Conservation (phyloP, 2,888 invertebrate genomes). For the Drosophila falleni region DNA sequence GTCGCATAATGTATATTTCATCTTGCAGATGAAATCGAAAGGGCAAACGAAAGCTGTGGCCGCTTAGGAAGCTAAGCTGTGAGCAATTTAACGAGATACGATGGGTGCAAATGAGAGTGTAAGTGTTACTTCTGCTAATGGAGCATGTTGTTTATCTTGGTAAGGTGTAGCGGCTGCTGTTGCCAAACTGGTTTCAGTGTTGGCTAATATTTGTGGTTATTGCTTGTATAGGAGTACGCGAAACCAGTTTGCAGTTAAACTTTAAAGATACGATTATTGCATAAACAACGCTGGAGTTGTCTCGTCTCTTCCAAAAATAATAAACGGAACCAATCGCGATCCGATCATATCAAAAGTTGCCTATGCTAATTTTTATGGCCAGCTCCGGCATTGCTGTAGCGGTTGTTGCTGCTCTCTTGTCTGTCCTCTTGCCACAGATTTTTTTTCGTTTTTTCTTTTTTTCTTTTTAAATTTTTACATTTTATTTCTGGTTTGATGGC, state of each 20-base stretch:
- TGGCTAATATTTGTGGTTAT: slow-evolving; percentile 50
- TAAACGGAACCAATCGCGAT: slow-evolving; percentile 65
- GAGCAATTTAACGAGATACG: not conserved
- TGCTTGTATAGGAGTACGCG: slow-evolving; percentile 21
- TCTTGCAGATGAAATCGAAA: slow-evolving; percentile 72
- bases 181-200: slow-evolving; percentile 64
- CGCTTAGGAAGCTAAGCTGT: not conserved
- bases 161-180: slow-evolving; percentile 49
- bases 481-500: slow-evolving; percentile 21
- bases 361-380: slow-evolving; percentile 70
- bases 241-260: slow-evolving; percentile 65
- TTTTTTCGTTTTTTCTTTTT: slow-evolving; percentile 16
- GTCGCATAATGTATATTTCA: slow-evolving; percentile 22
- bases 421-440: slow-evolving; percentile 74
- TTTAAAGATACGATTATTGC: slow-evolving; percentile 61
- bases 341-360: slow-evolving; percentile 39
- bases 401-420: not conserved
- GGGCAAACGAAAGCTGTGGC: slow-evolving; percentile 69
- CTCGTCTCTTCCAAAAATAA: slow-evolving; percentile 51
- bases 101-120: slow-evolving; percentile 25
- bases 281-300: slow-evolving; percentile 60
- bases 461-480: slow-evolving; percentile 6
- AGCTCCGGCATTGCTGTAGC: slow-evolving; percentile 40
- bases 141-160: slow-evolving; percentile 56
- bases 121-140: slow-evolving; percentile 41